Evolutionary conservation across 2,113 vertebrate species (phyloP), one percentile per base, ranked within the genome.

Genomic region (Peromyscus maniculatus): DNA sequence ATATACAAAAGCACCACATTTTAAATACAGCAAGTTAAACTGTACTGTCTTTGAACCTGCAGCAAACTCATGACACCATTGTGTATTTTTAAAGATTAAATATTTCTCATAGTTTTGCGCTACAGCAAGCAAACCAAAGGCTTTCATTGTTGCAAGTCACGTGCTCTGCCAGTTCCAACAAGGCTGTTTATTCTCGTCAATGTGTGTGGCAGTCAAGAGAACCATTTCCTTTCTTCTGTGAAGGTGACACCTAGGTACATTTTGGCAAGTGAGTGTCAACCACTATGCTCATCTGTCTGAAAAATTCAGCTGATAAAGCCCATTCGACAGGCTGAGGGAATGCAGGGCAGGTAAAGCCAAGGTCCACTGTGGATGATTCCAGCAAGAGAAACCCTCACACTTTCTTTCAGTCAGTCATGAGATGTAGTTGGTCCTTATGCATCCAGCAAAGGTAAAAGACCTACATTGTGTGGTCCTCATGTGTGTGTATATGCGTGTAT

Each of bases 41-140:
- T 95, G 95, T 93, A 74, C 87, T 91, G 19, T 87, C 95, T 97
- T 96, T 96, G 95, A 98, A 97, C 86, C 92, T 93, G 91, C 55
- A 79, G 91, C 64, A 95, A 97, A 97, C 95, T 97, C 94, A 97
- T 88, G 97, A 94, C 91, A 87, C 97, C 96, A 97, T n/a, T 98
- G 98, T 98, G 94, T 98, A 97, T 98, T 97, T 98, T 97, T 66
- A 96, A 95, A 98, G 96, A 96, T 97, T 97, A 98, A 98, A 98
- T 97, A 97, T 97, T 97, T 98, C 96, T 97, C 97, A 96, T 94
- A 93, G 87, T 97, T 97, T 96, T 93, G 87, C 1, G 2, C 72
- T 91, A 55, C 13, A 67, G 86, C 87, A 95, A 96, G 95, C 92
- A 98, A 97, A 97, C 92, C 57, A 78, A 97, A 96, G 80, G 94